Conservation (phyloP, 2,888 invertebrate species). For the Timema podura region DNA sequence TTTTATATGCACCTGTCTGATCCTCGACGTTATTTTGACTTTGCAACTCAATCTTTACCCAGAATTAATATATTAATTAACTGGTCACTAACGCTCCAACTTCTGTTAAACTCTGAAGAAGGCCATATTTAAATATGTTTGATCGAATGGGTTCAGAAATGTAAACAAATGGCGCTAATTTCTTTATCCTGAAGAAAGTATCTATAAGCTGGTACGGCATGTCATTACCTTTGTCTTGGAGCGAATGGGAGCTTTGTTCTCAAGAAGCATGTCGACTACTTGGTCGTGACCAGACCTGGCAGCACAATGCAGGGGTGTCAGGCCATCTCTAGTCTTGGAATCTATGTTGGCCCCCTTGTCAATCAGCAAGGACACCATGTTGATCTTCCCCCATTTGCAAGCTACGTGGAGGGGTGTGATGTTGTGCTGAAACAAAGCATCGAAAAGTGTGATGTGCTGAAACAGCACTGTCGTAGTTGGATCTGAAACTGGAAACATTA, state of each 20-base stretch:
- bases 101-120: too few species aligned
- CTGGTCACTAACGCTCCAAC: too few species aligned
- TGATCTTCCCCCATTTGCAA: slow-evolving; percentile 96
- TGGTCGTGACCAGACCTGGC: slow-evolving; percentile 94
- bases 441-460: too few species aligned
- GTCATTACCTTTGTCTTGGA: slow-evolving; percentile 93
- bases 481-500: too few species aligned
- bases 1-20: too few species aligned
- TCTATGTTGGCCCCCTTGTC: slow-evolving; percentile 89
- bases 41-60: too few species aligned
- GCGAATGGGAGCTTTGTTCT: slow-evolving; percentile 86
- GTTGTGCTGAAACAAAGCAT: slow-evolving; percentile 62
- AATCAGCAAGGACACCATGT: slow-evolving; percentile 81
- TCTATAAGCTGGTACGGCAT: too few species aligned
- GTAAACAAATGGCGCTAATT: not conserved
- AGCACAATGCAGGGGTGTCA: slow-evolving; percentile 96
- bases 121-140: not conserved
- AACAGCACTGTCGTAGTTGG: too few species aligned
- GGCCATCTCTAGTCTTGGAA: slow-evolving; percentile 88
- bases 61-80: too few species aligned
- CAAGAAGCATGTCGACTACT: slow-evolving; percentile 84
- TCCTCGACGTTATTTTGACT: too few species aligned
- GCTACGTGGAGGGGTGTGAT: slow-evolving; percentile 98
- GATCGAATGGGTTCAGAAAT: not conserved
- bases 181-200: too few species aligned